Base-by-base conservation (phyloP, 2,797 vertebrate species). In the Melanotaenia parkinsoni region DNA sequence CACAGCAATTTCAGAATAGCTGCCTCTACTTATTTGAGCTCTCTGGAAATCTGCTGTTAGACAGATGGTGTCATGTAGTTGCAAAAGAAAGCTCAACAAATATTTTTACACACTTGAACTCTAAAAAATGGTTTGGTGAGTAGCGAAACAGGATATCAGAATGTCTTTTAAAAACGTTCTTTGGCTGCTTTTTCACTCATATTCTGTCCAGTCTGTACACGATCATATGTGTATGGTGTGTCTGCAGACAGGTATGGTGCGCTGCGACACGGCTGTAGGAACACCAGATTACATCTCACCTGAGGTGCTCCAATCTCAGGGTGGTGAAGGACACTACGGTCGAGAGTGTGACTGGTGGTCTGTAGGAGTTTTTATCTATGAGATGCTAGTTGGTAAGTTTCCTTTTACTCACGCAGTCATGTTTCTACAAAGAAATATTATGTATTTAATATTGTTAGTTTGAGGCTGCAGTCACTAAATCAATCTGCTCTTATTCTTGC, bases 271-370 rank as follows among this genome's bases (percentile, higher is more conserved):
- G 0, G 98, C 98, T 0, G 98, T 99, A 22, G 98, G 98, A 24
- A 99, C 98, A 2, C 98, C 98, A 0, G 98, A 99, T 91, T 99
- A 99, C 91, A 99, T 99, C 90, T 99, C 98, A 0, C 98, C 98
- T 0, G 98, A 99, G 80, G 98, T 99, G 74, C 87, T 99, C 69
- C 96, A 96, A 75, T 99, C 98, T 0, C 97, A 99, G 84, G 98
- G 97, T 1, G 96, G 97, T 0, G 95, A 97, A 4, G 97, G 96
- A 47, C 95, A 94, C 75, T 99, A 99, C 3, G 98, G 98, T 26
- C 94, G 95, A 33, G 98, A 99, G 78, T 99, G 98, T 68, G 98
- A 99, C 93, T 99, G 98, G 98, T 99, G 98, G 98, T 97, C 98
- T 37, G 98, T 99, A 1, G 98, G 98, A 24, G 97, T 99, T 85